A percentile compares a stretch with the other conserved stretches of the same genome.
Evolutionary conservation across 2,888 invertebrate genomes (phyloP).

Genomic region (Anticlea derivata): DNA sequence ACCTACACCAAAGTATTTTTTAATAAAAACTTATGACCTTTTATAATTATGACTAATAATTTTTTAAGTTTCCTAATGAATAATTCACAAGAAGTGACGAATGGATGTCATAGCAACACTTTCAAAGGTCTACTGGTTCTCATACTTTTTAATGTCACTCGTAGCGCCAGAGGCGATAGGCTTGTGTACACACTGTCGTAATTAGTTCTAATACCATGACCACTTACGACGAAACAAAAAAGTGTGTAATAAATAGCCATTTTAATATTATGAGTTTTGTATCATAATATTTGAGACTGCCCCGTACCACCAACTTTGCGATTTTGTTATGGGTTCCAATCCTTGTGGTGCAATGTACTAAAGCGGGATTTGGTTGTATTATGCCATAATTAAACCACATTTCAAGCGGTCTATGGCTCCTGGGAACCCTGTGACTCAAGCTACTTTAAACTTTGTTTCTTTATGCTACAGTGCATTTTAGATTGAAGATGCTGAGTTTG

Average conservation of each 20-base stretch:
- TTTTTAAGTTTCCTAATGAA: slow-evolving; percentile 38
- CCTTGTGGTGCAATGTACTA: no score
- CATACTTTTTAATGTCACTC: slow-evolving; percentile 80
- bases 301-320: no score
- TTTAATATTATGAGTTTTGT: slow-evolving; percentile 2
- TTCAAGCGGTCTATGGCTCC: no score
- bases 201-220: slow-evolving; percentile 29
- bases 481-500: no score
- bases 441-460: no score
- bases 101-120: slow-evolving; percentile 61
- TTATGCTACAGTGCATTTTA: no score
- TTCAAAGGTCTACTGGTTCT: slow-evolving; percentile 75
- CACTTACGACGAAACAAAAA: slow-evolving; percentile 4
- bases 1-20: no score
- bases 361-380: no score
- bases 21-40: slow-evolving; percentile 33
- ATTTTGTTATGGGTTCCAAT: no score
- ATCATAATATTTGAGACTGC: not conserved
- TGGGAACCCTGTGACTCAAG: no score
- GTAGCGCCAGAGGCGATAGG: slow-evolving; percentile 55
- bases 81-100: slow-evolving; percentile 44
- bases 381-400: no score
- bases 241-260: slow-evolving; percentile 5
- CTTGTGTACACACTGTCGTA: slow-evolving; percentile 41
- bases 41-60: slow-evolving; percentile 44